phyloP scores from a whole-genome alignment of 2,888 invertebrate genomes.

The Elegia similella region DNA sequence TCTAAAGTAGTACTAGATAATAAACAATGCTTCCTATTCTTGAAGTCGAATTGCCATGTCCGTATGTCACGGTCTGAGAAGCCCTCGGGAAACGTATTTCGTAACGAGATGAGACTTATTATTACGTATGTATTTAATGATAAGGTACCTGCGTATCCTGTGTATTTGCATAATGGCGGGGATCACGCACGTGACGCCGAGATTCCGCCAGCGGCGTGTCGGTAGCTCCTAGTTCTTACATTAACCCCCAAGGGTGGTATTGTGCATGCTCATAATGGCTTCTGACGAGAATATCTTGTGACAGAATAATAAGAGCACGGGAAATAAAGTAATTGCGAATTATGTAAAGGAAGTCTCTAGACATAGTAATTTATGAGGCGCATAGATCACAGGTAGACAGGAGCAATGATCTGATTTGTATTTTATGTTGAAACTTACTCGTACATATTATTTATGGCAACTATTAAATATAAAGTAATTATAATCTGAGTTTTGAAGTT shows the following conservation, averaged over 20 bases:
- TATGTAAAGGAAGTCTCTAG: background rate
- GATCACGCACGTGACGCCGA: slow-evolving; percentile 46
- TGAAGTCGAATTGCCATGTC: background rate
- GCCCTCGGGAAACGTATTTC: background rate
- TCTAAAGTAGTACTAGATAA: too few species aligned
- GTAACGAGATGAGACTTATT: slow-evolving; percentile 50
- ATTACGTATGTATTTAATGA: slow-evolving; percentile 50
- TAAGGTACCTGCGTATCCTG: slow-evolving; percentile 57
- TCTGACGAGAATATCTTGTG: slow-evolving; percentile 3
- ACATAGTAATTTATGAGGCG: too few species aligned
- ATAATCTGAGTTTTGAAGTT: too few species aligned
- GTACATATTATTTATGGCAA: too few species aligned
- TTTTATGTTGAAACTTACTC: too few species aligned
- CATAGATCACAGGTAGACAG: too few species aligned
- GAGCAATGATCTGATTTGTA: too few species aligned
- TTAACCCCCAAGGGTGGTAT: slow-evolving; percentile 39
- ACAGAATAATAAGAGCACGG: background rate
- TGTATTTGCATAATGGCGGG: slow-evolving; percentile 65
- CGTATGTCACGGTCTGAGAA: background rate
- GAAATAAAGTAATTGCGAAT: background rate
- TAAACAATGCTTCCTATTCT: background rate
- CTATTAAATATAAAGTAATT: too few species aligned
- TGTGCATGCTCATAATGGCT: slow-evolving; percentile 33
- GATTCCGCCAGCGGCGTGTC: slow-evolving; percentile 11
- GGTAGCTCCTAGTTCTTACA: slow-evolving; percentile 41